These are phyloP conservation scores for Siniperca chuatsi DNA, from an alignment of 2,113 vertebrate species.

Conservation along the genomic window DNA sequence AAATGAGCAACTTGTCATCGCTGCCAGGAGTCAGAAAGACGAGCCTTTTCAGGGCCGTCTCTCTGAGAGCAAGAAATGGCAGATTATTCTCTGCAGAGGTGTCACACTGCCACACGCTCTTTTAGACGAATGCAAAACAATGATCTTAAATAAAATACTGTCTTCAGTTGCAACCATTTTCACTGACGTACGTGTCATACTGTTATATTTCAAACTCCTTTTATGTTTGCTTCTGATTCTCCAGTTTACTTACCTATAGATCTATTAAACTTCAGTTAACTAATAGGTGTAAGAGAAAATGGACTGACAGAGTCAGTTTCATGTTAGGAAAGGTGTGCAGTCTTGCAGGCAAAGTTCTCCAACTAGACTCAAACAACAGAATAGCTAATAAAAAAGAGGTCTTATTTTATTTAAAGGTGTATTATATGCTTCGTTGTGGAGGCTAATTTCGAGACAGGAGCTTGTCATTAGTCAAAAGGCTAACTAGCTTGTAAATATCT, in stretches of 20 bases:
- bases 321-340: not conserved
- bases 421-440: not conserved
- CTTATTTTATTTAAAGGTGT: not conserved
- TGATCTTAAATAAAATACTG: slow-evolving; percentile 15
- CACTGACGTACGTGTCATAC: not conserved
- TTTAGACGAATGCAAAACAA: not conserved
- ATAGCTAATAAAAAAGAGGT: not conserved
- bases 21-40: slow-evolving; percentile 41
- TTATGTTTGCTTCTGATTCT: not conserved
- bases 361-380: not conserved
- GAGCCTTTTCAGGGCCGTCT: slow-evolving; percentile 13
- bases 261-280: not conserved
- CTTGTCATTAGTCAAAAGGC: not conserved
- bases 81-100: slow-evolving; percentile 36
- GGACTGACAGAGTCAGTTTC: not conserved
- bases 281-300: not conserved
- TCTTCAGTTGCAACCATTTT: slow-evolving; percentile 9
- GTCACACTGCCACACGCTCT: not conserved
- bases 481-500: not conserved
- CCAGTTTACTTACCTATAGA: not conserved
- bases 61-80: slow-evolving; percentile 14
- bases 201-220: not conserved
- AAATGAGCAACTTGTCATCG: slow-evolving; percentile 59
- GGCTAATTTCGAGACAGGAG: not conserved
- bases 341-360: not conserved